Conservation (phyloP, 2,888 invertebrate species). For the Tolmerus cingulatus region DNA sequence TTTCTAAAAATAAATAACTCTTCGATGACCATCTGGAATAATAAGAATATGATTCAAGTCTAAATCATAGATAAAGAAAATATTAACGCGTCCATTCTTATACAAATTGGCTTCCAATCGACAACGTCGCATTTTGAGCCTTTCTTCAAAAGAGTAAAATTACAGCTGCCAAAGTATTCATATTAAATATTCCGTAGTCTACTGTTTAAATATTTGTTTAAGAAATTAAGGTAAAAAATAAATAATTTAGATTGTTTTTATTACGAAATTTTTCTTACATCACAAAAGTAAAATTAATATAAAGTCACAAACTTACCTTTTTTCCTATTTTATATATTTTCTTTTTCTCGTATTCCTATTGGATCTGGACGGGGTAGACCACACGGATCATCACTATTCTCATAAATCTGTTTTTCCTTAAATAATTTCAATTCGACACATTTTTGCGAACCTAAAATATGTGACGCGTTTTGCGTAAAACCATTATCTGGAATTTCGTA, state of each 20-base stretch:
- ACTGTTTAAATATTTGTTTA: neutral
- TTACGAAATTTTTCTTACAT: neutral
- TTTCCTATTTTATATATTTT: neutral
- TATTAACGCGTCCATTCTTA: no score
- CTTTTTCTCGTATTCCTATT: conserved; percentile 40
- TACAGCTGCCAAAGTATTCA: no score
- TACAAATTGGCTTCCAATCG: no score
- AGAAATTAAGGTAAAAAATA: neutral
- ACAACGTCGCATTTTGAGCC: no score
- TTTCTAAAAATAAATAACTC: no score
- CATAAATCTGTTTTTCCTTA: neutral
- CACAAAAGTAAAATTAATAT: neutral
- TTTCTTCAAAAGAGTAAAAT: no score
- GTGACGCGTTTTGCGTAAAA: conserved; percentile 56
- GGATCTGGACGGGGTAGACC: conserved; percentile 47
- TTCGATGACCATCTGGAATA: no score
- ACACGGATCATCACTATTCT: neutral
- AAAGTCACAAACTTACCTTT: neutral
- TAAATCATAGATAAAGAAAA: no score
- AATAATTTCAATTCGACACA: conserved; percentile 59
- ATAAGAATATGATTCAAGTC: no score
- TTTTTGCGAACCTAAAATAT: conserved; percentile 57
- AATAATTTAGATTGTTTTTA: neutral
- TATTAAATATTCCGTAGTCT: neutral
- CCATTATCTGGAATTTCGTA: conserved; percentile 61